Conservation (phyloP, 1,140 invertebrate genomes). For the Coelopa frigida region DNA sequence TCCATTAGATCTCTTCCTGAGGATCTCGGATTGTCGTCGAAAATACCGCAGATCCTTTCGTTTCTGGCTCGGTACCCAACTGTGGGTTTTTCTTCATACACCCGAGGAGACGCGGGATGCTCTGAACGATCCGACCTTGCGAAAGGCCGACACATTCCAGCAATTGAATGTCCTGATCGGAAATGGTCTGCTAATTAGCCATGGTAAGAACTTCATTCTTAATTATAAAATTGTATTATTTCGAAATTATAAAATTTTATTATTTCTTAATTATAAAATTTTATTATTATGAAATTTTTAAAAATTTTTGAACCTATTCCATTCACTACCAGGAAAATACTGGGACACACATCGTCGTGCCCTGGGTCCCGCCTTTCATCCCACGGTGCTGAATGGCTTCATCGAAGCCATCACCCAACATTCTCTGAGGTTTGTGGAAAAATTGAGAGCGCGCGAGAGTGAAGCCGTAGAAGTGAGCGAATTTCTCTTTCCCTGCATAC, state of each 20-base stretch:
- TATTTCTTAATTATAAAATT: not conserved
- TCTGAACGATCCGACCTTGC: slow-evolving; percentile 25
- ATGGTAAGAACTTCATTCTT: slow-evolving; percentile 16
- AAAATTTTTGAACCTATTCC: not conserved
- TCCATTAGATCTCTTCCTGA: slow-evolving; percentile 27
- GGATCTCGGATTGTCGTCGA: slow-evolving; percentile 24
- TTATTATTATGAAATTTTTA: not conserved
- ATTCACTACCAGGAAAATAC: slow-evolving; percentile 11
- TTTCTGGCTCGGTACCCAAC: slow-evolving; percentile 31
- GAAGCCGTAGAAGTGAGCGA: slow-evolving; percentile 26
- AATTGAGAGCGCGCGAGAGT: slow-evolving; percentile 10
- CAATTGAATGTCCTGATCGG: slow-evolving; percentile 31
- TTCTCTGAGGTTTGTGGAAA: slow-evolving; percentile 20
- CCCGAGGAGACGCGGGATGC: slow-evolving; percentile 33
- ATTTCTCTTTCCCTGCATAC: slow-evolving; percentile 30
- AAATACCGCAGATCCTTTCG: slow-evolving; percentile 28
- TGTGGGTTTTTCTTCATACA: slow-evolving; percentile 36
- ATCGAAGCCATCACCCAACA: slow-evolving; percentile 14
- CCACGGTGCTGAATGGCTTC: slow-evolving; percentile 24
- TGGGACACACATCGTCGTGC: slow-evolving; percentile 32
- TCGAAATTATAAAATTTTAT: not conserved
- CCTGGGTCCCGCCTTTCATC: slow-evolving; percentile 29
- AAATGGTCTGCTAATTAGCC: slow-evolving; percentile 32
- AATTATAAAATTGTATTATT: not conserved
- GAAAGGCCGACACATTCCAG: slow-evolving; percentile 27